Percentiles rank a stretch among this genome's conserved stretches.
phyloP scores from a whole-genome alignment of 1,140 invertebrate species.

The Papilio helenus region DNA sequence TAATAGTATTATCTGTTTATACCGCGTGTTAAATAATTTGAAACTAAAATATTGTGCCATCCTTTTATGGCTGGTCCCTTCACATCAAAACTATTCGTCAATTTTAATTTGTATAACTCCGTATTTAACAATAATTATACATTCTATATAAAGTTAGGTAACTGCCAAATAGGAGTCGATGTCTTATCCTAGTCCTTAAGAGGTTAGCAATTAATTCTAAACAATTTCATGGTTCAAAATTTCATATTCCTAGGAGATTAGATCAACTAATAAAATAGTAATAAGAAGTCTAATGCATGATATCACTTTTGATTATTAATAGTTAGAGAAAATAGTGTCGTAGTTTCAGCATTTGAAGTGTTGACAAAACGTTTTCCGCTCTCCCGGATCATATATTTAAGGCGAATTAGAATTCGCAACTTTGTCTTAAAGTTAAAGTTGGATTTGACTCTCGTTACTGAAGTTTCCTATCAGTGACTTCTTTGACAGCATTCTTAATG shows the following conservation, averaged over 20 bases:
- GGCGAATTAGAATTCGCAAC: neutral
- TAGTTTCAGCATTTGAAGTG: slow-evolving; percentile 40
- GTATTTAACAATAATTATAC: slow-evolving; percentile 50
- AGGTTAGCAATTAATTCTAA: slow-evolving; percentile 61
- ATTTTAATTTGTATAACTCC: slow-evolving; percentile 63
- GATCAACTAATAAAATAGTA: slow-evolving; percentile 56
- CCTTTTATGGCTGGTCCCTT: neutral
- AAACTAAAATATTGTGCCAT: neutral
- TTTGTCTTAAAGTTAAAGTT: slow-evolving; percentile 27
- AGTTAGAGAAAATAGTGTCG: slow-evolving; percentile 45
- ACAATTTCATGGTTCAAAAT: slow-evolving; percentile 61
- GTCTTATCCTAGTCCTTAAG: slow-evolving; percentile 77
- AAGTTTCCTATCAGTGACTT: neutral
- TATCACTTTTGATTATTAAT: slow-evolving; percentile 60
- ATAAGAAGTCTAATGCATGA: slow-evolving; percentile 67
- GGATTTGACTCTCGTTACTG: slow-evolving; percentile 13
- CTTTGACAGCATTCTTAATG: neutral
- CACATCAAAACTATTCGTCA: slow-evolving; percentile 48
- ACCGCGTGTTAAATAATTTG: neutral
- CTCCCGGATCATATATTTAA: slow-evolving; percentile 25
- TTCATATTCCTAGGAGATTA: slow-evolving; percentile 63
- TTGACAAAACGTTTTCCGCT: slow-evolving; percentile 25
- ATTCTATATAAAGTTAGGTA: slow-evolving; percentile 65
- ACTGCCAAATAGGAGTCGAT: slow-evolving; percentile 79
- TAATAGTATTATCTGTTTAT: neutral